Conservation (phyloP, 2,888 invertebrate genomes). For the Neocrepidodera transversa region DNA sequence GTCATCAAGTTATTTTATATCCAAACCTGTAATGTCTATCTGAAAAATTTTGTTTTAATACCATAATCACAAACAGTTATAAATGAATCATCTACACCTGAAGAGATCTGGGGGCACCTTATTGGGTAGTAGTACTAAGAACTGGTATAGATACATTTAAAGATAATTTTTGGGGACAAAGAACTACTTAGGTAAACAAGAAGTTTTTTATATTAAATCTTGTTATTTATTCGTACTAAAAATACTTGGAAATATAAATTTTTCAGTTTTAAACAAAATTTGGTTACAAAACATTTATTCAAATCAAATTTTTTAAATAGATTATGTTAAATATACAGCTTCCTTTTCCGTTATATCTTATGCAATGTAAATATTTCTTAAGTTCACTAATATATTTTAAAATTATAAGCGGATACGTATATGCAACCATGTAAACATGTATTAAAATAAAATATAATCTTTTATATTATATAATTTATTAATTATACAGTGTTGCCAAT, state of each 20-base stretch:
- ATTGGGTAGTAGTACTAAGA: neutral
- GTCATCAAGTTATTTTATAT: too few species aligned
- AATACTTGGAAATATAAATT: too few species aligned
- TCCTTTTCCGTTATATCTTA: constrained; percentile 26
- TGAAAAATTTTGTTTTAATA: too few species aligned
- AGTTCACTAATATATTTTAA: neutral
- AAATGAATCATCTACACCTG: neutral
- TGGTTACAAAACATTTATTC: too few species aligned
- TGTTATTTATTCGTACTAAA: too few species aligned
- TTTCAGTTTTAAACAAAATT: too few species aligned
- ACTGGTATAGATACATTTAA: too few species aligned
- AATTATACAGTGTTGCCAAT: neutral
- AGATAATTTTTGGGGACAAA: too few species aligned
- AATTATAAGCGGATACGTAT: neutral
- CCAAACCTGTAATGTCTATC: too few species aligned
- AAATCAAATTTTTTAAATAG: neutral
- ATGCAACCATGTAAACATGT: neutral
- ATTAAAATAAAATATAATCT: neutral
- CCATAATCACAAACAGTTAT: too few species aligned
- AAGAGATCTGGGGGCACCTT: neutral
- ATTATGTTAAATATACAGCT: neutral
- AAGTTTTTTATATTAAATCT: too few species aligned
- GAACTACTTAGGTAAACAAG: too few species aligned
- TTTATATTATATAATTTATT: neutral
- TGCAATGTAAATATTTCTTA: constrained; percentile 6